These are phyloP conservation scores for Cyprinus carpio DNA, from an alignment of 2,113 vertebrate genomes.

Conservation along the genomic window DNA sequence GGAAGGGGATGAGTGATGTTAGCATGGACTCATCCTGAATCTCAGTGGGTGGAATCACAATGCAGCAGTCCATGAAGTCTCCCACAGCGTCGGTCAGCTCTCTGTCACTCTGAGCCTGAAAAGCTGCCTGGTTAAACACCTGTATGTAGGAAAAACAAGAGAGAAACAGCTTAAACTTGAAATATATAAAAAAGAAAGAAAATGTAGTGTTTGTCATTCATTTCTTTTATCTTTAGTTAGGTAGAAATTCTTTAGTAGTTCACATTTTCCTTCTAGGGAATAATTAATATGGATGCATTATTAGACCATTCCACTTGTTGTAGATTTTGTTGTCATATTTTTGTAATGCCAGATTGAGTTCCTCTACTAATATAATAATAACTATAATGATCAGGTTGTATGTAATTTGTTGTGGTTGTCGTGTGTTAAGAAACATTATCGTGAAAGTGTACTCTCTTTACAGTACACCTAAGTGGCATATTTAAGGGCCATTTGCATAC, in stretches of 20 bases:
- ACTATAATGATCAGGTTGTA: too few species aligned
- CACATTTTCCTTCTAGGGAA: neutral
- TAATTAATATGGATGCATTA: neutral
- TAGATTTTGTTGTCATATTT: too few species aligned
- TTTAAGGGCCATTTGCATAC: neutral
- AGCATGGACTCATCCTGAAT: conserved; percentile 78
- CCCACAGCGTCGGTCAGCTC: conserved; percentile 77
- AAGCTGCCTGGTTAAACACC: conserved; percentile 84
- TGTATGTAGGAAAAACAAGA: conserved; percentile 56
- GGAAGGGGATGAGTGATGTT: conserved; percentile 80
- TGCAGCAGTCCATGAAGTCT: conserved; percentile 87
- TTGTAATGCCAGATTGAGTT: too few species aligned
- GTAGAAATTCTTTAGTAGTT: neutral
- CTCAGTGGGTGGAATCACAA: conserved; percentile 87
- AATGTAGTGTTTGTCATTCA: too few species aligned
- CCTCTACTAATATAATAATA: too few species aligned
- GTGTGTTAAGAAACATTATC: neutral
- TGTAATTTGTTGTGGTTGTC: too few species aligned
- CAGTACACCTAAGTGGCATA: neutral
- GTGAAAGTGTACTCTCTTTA: neutral
- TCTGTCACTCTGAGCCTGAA: conserved; percentile 71
- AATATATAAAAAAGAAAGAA: too few species aligned
- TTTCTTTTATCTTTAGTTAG: too few species aligned
- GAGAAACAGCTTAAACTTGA: too few species aligned
- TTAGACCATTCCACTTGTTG: neutral